Base-by-base conservation (phyloP, 2,113 vertebrate species). In the Otus sunia region DNA sequence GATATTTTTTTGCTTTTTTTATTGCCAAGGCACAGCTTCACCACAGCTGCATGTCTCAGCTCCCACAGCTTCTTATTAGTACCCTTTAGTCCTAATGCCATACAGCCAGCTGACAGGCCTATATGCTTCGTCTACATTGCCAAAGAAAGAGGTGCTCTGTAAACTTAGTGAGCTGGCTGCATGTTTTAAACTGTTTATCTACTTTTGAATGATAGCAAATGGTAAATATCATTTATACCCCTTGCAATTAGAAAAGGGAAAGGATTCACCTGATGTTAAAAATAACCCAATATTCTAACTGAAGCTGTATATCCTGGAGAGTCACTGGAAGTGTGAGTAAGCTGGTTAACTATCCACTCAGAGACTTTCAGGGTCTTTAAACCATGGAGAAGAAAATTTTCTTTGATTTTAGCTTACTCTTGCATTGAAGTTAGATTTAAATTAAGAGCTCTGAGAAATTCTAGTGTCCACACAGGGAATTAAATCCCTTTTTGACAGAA, bases 401-500 rank as follows among this genome's bases (percentile, higher is more conserved):
- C 32, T 87, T 23, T 36, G 84, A 20, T 71, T 91, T 89, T 64
- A 34, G 3, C 6, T 81, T 81, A 53, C 67, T 94, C 41, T 82
- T 78, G 11, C 23, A 76, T 29, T 76, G 39, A 79, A n/a, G 11
- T 59, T 64, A 43, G 20, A 89, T 53, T 2, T 45, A 21, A 75
- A 52, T 74, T 18, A 74, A 74, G 71, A 83, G 20, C 36, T 63
- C 60, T 49, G 71, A 89, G 56, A 92, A 94, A 68, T 58, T 60
- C 21, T 60, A 29, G 15, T 3, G 0, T 55, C 23, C 12, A 23
- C 19, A 23, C 0, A 0, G 12, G 22, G 58, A 89, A 64, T 56
- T 68, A 82, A 85, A 72, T 43, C 4, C 8, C 5, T 60, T 67
- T 88, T 80, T 55, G 29, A 0, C 22, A 64, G 71, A 79, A 82